Evolutionary conservation across 2,888 invertebrate species (phyloP).

Genomic region (Drosophila fungiperda): DNA sequence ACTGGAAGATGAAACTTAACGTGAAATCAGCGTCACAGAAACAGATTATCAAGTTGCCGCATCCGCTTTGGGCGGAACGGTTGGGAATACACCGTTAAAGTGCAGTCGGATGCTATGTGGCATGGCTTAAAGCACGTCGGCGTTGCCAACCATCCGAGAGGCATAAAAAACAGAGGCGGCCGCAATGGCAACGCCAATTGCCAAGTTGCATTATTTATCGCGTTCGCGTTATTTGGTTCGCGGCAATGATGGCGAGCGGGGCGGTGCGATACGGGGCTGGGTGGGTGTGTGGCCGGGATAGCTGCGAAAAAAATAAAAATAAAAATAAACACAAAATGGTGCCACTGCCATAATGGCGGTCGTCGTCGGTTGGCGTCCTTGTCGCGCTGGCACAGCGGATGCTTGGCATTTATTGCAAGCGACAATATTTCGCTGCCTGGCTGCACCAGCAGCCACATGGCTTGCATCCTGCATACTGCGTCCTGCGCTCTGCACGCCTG

Average conservation of each 20-base stretch:
- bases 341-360: conserved; percentile 72
- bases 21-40: conserved; percentile 26
- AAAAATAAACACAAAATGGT: conserved; percentile 61
- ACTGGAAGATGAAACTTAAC: conserved; percentile 1
- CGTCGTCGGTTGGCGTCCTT: conserved; percentile 36
- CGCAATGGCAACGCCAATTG: conserved; percentile 55
- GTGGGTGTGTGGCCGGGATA: conserved; percentile 3
- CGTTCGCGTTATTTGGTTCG: conserved; percentile 63
- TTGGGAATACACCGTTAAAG: conserved; percentile 39
- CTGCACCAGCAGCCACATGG: conserved; percentile 45
- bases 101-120: conserved; percentile 31
- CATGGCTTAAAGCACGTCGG: conserved; percentile 40
- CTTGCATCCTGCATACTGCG: conserved; percentile 23
- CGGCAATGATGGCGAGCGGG: not conserved
- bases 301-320: conserved; percentile 42
- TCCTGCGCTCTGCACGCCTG: not conserved
- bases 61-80: conserved; percentile 13
- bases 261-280: not conserved
- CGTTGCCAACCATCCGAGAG: conserved; percentile 46
- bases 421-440: conserved; percentile 75
- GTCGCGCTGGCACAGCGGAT: conserved; percentile 73
- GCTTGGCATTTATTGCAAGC: conserved; percentile 80
- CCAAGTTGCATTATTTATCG: conserved; percentile 77
- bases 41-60: conserved; percentile 37
- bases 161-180: conserved; percentile 59